These are phyloP conservation scores for Steinernema hermaphroditum DNA, from an alignment of 2,888 invertebrate genomes.

Conservation along the genomic window DNA sequence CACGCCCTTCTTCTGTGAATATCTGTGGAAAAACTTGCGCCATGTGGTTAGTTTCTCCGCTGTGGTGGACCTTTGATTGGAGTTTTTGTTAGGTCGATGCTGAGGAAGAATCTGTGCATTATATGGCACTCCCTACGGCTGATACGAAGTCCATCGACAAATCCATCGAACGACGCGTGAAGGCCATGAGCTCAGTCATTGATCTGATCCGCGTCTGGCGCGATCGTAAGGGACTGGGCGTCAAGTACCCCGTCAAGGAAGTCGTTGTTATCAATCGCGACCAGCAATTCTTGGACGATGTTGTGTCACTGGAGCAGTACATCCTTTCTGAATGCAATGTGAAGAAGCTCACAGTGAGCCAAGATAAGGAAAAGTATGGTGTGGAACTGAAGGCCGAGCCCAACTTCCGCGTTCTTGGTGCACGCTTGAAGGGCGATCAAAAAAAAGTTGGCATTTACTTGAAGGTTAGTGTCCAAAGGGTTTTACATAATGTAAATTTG, in stretches of 20 bases:
- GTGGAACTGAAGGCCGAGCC: constrained; percentile 88
- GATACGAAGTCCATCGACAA: constrained; percentile 75
- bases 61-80: too few species aligned
- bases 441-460: constrained; percentile 83
- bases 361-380: constrained; percentile 88
- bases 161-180: constrained; percentile 84
- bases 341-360: constrained; percentile 79
- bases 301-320: constrained; percentile 80
- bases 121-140: constrained; percentile 82
- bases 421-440: constrained; percentile 84
- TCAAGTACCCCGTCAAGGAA: constrained; percentile 92
- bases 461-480: constrained; percentile 69
- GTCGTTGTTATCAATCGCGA: constrained; percentile 91
- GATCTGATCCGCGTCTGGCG: constrained; percentile 89
- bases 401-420: constrained; percentile 87
- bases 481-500: not conserved
- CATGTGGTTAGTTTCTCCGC: constrained; percentile 65
- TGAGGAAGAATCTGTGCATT: constrained; percentile 79
- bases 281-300: constrained; percentile 77
- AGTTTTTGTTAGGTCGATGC: constrained; percentile 49
- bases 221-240: constrained; percentile 87
- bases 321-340: constrained; percentile 91
- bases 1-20: constrained; percentile 91
- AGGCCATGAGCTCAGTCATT: constrained; percentile 87
- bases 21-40: constrained; percentile 86